Conservation (phyloP, 2,888 invertebrate genomes). For the Meteorus colon region DNA sequence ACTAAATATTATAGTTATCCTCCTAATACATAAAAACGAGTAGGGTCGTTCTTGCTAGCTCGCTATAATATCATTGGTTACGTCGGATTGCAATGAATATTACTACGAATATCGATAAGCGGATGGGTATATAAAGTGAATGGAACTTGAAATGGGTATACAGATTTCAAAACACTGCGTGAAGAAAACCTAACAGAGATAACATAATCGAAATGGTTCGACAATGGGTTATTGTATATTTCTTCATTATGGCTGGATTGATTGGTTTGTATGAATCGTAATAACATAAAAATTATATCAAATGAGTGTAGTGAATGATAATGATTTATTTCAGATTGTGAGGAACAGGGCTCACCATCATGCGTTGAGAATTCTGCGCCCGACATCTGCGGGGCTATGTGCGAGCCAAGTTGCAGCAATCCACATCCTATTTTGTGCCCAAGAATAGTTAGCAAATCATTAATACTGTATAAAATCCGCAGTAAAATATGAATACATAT, state of each 20-base stretch:
- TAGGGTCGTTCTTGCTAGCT: too few relatives aligned
- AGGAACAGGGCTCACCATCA: neutral
- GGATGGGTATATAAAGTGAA: neutral
- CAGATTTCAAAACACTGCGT: neutral
- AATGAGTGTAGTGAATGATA: too few relatives aligned
- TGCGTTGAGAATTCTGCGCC: conserved; percentile 35
- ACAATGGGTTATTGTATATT: neutral
- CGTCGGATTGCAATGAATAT: too few relatives aligned
- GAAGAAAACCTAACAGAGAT: too few relatives aligned
- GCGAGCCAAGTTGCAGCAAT: conserved; percentile 43
- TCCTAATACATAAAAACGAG: too few relatives aligned
- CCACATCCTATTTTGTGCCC: conserved; percentile 35
- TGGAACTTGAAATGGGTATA: neutral
- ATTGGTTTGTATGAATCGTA: neutral
- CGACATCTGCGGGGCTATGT: conserved; percentile 37
- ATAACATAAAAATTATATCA: too few relatives aligned
- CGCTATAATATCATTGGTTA: too few relatives aligned
- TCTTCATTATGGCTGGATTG: neutral
- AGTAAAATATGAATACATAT: too few relatives aligned
- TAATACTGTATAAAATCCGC: too few relatives aligned
- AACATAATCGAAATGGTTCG: neutral
- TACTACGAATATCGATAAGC: neutral
- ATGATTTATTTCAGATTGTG: conserved; percentile 1
- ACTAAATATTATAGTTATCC: too few relatives aligned
- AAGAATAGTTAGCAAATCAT: conserved; percentile 36